Evolutionary conservation across 2,797 vertebrate species (phyloP), one percentile per base, ranked within the genome.

Genomic region (Melanotaenia pygmaea): DNA sequence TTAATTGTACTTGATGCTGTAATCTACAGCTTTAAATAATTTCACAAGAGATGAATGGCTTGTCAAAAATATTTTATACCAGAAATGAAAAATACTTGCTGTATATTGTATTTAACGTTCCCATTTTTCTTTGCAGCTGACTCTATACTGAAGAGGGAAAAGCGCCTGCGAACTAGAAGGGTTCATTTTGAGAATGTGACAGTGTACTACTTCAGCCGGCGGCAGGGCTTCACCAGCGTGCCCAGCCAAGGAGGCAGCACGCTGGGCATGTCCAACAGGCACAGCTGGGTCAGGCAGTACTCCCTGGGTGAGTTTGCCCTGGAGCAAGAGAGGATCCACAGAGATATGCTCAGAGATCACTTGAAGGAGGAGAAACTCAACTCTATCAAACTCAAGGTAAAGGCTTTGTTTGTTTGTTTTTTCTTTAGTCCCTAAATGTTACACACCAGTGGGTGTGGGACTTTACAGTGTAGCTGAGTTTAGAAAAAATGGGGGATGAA

Each of bases 171-270:
- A 81, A 96, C 95, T 0, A 95, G 97, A 89, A 96, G 96, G 93
- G 98, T 99, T 32, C 97, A 96, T 77, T 99, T 99, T 64, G 98
- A 99, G 74, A 98, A 97, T 11, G 98, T 99, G 88, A 99, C 98
- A 0, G 98, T 99, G 77, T 99, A 98, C 92, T 99, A 99, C 95
- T 99, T 99, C 89, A 93, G 96, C 4, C 94, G 98, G 75, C 93
- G 98, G 47, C 98, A 99, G 91, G 98, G 98, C 76, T 99, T 99
- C 93, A 99, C 98, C 74, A 99, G 98, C 0, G 98, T 99, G 76
- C 98, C 98, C 91, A 99, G 98, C 77, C 98, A 99, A 84, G 98
- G 98, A 0, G 98, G 98, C 81, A 99, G 98, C 93, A 98, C 98
- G 0, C 92, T 99, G 94, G 98, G 98, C 77, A 99, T 99, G 98